These are phyloP conservation scores for Harmothoe impar DNA, from an alignment of 2,888 invertebrate genomes.

Conservation along the genomic window DNA sequence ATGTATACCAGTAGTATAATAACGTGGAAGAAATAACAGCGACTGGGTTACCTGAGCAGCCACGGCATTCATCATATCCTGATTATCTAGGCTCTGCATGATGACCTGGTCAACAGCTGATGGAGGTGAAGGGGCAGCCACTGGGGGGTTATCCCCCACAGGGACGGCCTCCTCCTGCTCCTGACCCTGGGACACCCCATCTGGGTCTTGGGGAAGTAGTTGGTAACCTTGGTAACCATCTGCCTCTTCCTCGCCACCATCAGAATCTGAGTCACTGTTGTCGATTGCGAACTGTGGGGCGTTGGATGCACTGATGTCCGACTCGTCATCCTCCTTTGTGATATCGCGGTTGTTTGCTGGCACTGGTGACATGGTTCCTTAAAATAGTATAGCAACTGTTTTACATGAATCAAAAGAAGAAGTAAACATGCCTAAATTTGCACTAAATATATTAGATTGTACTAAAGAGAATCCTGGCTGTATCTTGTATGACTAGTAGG, in stretches of 20 bases:
- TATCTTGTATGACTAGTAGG: too few species aligned
- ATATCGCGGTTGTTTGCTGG: conserved; percentile 42
- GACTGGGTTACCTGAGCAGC: conserved; percentile 18
- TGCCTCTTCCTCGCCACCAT: conserved; percentile 11
- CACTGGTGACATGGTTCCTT: conserved; percentile 15
- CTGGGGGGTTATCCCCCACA: background rate
- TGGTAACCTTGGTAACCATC: conserved; percentile 49
- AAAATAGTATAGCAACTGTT: background rate
- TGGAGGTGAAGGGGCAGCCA: background rate
- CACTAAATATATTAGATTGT: too few species aligned
- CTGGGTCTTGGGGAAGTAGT: conserved; percentile 22
- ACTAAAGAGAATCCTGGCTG: too few species aligned
- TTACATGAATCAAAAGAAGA: too few species aligned
- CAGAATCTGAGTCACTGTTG: conserved; percentile 33
- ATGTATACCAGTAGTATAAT: too few species aligned
- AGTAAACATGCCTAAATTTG: too few species aligned
- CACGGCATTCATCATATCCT: conserved; percentile 39
- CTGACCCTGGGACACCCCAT: background rate
- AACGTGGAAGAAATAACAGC: too few species aligned
- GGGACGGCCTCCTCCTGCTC: background rate
- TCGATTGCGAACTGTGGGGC: conserved; percentile 27
- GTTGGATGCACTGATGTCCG: background rate
- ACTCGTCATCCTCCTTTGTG: conserved; percentile 21
- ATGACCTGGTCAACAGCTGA: conserved; percentile 12
- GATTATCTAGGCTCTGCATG: conserved; percentile 37